Evolutionary conservation across 2,888 invertebrate species (phyloP).

Genomic region (Sericinus montela): DNA sequence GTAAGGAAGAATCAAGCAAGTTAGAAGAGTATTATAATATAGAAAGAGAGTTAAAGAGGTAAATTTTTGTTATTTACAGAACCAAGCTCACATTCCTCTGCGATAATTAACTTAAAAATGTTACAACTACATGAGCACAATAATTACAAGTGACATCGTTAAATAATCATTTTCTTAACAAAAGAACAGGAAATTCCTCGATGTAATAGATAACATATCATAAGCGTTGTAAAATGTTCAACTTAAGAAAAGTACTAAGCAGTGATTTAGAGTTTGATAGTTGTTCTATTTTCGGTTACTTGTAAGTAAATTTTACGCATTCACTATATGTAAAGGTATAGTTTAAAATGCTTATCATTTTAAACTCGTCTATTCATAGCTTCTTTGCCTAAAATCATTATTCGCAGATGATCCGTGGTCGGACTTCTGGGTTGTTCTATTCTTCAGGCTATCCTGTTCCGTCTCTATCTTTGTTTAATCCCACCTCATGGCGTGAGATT

Average conservation of each 20-base stretch:
- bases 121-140: background rate
- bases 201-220: conserved; percentile 12
- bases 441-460: no score
- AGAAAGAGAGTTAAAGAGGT: background rate
- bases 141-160: conserved; percentile 7
- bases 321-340: no score
- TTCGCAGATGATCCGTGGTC: no score
- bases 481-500: no score
- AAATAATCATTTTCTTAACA: conserved; percentile 13
- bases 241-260: background rate
- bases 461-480: no score
- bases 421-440: no score
- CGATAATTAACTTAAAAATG: conserved; percentile 2
- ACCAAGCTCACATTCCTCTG: conserved; percentile 12
- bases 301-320: no score
- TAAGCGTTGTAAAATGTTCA: conserved; percentile 3
- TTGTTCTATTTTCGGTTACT: no score
- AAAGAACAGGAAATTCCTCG: conserved; percentile 17
- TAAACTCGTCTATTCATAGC: no score
- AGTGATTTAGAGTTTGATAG: no score
- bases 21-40: background rate
- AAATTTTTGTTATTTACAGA: conserved; percentile 12
- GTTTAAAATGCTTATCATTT: no score
- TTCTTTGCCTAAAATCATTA: no score
- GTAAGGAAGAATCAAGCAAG: background rate